Evolutionary conservation across 2,113 vertebrate species (phyloP), one percentile per base, ranked within the genome.

Genomic region (Antennarius striatus): DNA sequence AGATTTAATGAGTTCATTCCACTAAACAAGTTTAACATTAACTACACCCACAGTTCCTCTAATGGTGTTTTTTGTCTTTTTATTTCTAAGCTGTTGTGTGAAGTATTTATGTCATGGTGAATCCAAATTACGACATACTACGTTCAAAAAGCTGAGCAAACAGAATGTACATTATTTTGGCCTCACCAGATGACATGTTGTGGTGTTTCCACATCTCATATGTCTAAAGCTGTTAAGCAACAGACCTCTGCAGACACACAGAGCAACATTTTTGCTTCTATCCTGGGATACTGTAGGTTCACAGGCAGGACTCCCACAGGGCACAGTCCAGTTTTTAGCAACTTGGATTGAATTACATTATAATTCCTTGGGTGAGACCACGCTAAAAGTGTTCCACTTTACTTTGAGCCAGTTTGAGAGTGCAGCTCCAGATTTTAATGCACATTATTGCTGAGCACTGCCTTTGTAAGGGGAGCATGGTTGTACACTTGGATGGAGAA

Each of bases 391-490:
- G 43, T 71, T 48, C 63, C 36, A 52, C 61, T 64, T 74, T 77
- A 67, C 30, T 70, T 50, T 10, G 50, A 73, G 57, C 68, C 70
- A 61, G 52, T 48, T 50, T 49, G 55, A 56, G 42, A 63, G 67
- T 62, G 68, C 62, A 65, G 63, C 43, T 77, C 69, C 43, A 70
- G 42, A 77, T 79, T 76, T 80, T 78, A 86, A 89, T 62, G 52
- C 63, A 67, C 53, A 39, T 85, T 88, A 74, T 57, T 85, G 90
- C 90, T 89, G 86, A 90, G 80, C 39, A 68, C 55, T 57, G 61
- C 47, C 46, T 79, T 82, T 82, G 48, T 75, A 64, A 76, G 73
- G 63, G 76, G 53, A 52, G 42, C 74, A 81, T 32, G 62, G 63
- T 55, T 75, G 63, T 39, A 66, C 82, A 85, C 51, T 86, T 83